Conservation (phyloP, 2,113 vertebrate species). For the Anarhynchus alexandrinus region DNA sequence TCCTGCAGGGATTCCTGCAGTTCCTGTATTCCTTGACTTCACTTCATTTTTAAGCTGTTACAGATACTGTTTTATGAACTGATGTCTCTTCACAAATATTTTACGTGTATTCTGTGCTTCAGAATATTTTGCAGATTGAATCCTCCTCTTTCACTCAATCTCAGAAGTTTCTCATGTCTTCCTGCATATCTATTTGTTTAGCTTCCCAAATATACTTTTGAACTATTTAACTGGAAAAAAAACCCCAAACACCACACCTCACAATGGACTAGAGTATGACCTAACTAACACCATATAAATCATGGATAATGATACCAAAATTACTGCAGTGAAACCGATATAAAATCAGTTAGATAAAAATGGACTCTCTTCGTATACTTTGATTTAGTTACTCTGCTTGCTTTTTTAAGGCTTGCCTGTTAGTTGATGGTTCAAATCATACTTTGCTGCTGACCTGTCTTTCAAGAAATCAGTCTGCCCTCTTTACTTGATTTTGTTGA, state of each 20-base stretch:
- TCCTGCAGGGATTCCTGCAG: background rate
- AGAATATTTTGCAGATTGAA: background rate
- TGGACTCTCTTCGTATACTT: fast-evolving
- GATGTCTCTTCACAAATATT: background rate
- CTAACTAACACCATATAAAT: background rate
- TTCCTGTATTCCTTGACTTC: background rate
- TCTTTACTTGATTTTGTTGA: background rate
- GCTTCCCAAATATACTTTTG: background rate
- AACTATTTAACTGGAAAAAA: background rate
- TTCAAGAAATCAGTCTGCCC: background rate
- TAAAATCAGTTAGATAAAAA: background rate
- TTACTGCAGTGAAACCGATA: background rate
- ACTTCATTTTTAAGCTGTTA: background rate
- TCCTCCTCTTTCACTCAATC: background rate
- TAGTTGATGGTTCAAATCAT: background rate
- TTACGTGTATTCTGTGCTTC: background rate
- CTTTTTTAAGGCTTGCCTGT: background rate
- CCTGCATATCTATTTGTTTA: background rate
- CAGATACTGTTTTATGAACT: background rate
- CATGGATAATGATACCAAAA: background rate
- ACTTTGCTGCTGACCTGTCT: background rate
- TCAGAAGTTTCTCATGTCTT: background rate
- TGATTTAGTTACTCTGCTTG: background rate
- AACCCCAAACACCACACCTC: background rate
- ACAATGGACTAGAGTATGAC: background rate